Conservation (phyloP, 2,113 vertebrate species). For the Abramis brama region DNA sequence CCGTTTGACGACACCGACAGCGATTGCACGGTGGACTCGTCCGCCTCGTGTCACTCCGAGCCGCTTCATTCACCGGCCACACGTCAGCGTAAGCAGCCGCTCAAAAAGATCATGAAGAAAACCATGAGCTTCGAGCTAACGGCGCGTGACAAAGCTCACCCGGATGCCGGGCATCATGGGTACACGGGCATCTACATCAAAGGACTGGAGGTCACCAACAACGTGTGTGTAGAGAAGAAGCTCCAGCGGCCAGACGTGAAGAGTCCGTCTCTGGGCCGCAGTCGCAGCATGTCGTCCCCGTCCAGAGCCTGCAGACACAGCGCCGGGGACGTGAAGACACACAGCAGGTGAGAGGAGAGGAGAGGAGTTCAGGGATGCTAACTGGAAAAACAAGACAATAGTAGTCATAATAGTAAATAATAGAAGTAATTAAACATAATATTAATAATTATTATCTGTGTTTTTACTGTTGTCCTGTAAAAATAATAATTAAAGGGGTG, state of each 20-base stretch:
- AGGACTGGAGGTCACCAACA: slow-evolving; percentile 81
- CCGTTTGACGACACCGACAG: slow-evolving; percentile 76
- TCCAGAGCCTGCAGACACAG: slow-evolving; percentile 62
- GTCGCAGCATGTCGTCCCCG: slow-evolving; percentile 78
- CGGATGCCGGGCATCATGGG: slow-evolving; percentile 69
- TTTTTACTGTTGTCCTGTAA: too few relatives aligned
- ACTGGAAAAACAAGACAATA: neutral
- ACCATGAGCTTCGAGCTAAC: slow-evolving; percentile 74
- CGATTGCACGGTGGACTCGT: slow-evolving; percentile 76
- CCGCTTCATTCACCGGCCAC: slow-evolving; percentile 67
- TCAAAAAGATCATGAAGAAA: slow-evolving; percentile 86
- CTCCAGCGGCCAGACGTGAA: slow-evolving; percentile 67
- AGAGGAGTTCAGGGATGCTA: too few relatives aligned
- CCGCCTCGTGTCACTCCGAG: slow-evolving; percentile 73
- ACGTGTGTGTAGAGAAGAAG: slow-evolving; percentile 74
- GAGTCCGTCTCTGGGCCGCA: slow-evolving; percentile 72
- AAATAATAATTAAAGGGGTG: too few relatives aligned
- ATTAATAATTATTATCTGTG: neutral
- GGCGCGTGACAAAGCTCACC: slow-evolving; percentile 57
- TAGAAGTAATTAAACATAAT: neutral
- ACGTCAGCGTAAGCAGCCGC: slow-evolving; percentile 77
- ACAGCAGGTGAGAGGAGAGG: slow-evolving; percentile 71
- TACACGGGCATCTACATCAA: slow-evolving; percentile 81
- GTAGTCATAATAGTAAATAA: neutral
- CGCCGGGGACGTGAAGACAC: slow-evolving; percentile 72